Percentiles rank a stretch among this genome's conserved stretches.
These are phyloP conservation scores for Argyrosomus japonicus DNA, from an alignment of 2,113 vertebrate genomes.

Conservation along the genomic window DNA sequence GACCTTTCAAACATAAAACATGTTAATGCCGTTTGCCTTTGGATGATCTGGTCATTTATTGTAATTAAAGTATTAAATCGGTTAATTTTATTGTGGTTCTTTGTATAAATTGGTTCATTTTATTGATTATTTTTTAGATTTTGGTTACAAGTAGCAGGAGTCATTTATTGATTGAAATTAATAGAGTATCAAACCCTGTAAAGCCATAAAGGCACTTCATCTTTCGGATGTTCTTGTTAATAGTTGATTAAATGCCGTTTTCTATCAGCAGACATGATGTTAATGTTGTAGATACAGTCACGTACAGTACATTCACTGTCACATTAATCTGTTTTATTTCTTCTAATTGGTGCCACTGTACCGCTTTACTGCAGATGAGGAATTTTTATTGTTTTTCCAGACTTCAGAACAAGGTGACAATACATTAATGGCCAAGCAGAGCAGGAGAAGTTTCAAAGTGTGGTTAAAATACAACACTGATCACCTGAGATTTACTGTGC, in stretches of 20 bases:
- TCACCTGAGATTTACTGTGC: slow-evolving; percentile 15
- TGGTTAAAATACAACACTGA: not conserved
- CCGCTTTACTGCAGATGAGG: slow-evolving; percentile 63
- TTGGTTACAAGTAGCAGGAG: not conserved
- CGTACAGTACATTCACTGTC: slow-evolving; percentile 9
- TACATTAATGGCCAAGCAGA: slow-evolving; percentile 15
- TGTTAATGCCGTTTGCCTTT: not conserved
- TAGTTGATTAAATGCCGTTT: slow-evolving; percentile 37
- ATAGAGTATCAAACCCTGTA: slow-evolving; percentile 5
- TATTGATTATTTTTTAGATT: not conserved
- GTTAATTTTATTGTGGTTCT: not conserved
- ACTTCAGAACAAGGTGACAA: slow-evolving; percentile 66
- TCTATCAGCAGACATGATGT: slow-evolving; percentile 14
- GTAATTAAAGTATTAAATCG: too few species aligned
- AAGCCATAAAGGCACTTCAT: not conserved
- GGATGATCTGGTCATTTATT: not conserved
- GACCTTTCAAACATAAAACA: not conserved
- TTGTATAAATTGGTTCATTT: not conserved
- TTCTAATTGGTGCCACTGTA: slow-evolving; percentile 64
- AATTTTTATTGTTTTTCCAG: slow-evolving; percentile 70
- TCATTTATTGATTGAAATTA: not conserved
- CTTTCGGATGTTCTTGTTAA: not conserved
- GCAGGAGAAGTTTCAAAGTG: not conserved
- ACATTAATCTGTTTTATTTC: slow-evolving; percentile 46
- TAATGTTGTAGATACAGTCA: slow-evolving; percentile 15